Evolutionary conservation across 2,797 vertebrate species (phyloP).

Genomic region (Poeciliopsis turneri): DNA sequence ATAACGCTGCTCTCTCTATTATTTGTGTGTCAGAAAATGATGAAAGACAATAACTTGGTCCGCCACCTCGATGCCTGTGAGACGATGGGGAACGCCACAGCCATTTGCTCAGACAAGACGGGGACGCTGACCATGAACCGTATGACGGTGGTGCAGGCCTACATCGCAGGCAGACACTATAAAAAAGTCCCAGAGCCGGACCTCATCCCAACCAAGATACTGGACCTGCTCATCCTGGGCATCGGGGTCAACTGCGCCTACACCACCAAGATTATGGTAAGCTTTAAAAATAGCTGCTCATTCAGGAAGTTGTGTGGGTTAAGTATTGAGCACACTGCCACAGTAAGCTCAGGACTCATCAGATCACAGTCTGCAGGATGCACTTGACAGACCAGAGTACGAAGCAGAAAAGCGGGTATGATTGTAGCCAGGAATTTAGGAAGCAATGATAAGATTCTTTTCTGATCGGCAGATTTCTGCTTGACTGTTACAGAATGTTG

Average conservation of each 20-base stretch:
- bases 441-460: neutral
- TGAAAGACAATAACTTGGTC: conserved; percentile 98
- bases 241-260: conserved; percentile 97
- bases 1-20: neutral
- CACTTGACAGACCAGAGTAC: conserved; percentile 4
- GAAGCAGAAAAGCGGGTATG: conserved; percentile 8
- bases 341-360: conserved; percentile 40
- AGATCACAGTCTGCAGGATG: conserved; percentile 26
- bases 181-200: conserved; percentile 90
- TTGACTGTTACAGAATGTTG: neutral
- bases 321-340: conserved; percentile 37
- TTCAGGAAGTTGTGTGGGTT: conserved; percentile 40
- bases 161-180: conserved; percentile 85
- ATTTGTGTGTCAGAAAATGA: conserved; percentile 91
- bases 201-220: conserved; percentile 82
- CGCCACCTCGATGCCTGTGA: conserved; percentile 97
- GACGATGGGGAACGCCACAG: conserved; percentile 98
- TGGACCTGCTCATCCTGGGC: conserved; percentile 88
- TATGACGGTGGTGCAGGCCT: conserved; percentile 94
- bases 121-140: conserved; percentile 97
- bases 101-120: conserved; percentile 98
- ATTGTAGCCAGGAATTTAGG: neutral
- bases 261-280: conserved; percentile 96
- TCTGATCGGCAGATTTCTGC: neutral
- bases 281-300: conserved; percentile 59